phyloP scores from a whole-genome alignment of 2,113 vertebrate genomes.

The Acinonyx jubatus region DNA sequence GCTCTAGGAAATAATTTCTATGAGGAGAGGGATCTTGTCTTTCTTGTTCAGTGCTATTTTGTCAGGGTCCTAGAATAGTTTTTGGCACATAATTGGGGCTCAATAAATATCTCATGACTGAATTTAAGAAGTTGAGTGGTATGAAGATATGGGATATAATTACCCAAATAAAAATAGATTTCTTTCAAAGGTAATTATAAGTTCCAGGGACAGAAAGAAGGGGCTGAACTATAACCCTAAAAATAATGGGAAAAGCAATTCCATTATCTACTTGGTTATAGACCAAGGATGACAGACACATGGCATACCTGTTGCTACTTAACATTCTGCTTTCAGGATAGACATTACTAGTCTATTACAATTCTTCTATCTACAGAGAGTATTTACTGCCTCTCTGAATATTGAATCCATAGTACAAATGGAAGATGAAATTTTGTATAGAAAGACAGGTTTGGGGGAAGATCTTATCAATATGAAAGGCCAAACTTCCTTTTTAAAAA shows the following conservation, averaged over 20 bases:
- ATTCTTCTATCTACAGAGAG: neutral
- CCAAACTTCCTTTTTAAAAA: neutral
- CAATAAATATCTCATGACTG: conserved; percentile 1
- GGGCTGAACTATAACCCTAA: neutral
- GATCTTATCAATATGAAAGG: neutral
- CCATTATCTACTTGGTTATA: neutral
- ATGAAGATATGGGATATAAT: neutral
- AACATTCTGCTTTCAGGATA: neutral
- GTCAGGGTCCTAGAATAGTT: neutral
- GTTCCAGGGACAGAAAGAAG: neutral
- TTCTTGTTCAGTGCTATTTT: neutral
- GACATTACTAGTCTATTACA: neutral
- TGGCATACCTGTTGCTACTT: neutral
- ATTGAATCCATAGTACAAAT: neutral
- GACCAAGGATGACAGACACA: neutral
- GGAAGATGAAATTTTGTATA: neutral
- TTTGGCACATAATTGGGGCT: neutral
- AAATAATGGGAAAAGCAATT: neutral
- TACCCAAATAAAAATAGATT: conserved; percentile 1
- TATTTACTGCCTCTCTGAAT: neutral
- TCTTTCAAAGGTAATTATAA: conserved; percentile 6
- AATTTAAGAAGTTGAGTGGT: neutral
- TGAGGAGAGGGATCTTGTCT: neutral
- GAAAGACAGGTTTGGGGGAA: neutral
- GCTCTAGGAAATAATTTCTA: neutral